phyloP scores from a whole-genome alignment of 35 echinoderm and acorn worm species.

The Acanthaster planci region DNA sequence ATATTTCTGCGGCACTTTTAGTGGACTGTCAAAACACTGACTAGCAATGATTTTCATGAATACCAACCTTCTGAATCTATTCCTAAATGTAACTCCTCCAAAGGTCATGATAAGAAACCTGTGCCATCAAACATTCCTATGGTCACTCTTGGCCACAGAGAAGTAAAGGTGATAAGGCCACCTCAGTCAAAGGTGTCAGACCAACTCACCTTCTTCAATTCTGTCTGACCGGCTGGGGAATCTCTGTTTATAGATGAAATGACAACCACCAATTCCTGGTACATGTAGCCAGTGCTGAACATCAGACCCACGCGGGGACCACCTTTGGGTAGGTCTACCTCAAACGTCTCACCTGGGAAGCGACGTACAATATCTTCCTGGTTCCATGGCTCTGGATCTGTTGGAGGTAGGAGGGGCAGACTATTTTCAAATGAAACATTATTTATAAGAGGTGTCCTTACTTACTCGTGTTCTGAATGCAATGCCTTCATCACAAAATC shows the following conservation, averaged over 20 bases:
- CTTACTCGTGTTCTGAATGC: too few relatives aligned
- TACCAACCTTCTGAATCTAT: too few relatives aligned
- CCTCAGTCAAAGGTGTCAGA: not conserved
- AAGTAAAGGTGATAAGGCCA: not conserved
- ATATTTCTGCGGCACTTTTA: too few relatives aligned
- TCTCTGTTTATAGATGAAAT: slow-evolving; percentile 70
- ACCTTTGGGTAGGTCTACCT: slow-evolving; percentile 72
- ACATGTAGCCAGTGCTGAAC: slow-evolving; percentile 50
- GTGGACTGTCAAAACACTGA: too few relatives aligned
- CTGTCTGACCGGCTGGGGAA: slow-evolving; percentile 62
- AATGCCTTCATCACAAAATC: too few relatives aligned
- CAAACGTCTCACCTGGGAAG: slow-evolving; percentile 80
- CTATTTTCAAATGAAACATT: too few relatives aligned
- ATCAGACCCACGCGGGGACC: slow-evolving; percentile 72
- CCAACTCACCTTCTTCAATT: slow-evolving; percentile 69
- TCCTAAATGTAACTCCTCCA: too few relatives aligned
- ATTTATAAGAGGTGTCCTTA: too few relatives aligned
- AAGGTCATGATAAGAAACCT: too few relatives aligned
- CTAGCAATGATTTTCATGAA: too few relatives aligned
- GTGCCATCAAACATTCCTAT: too few relatives aligned
- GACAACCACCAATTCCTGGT: slow-evolving; percentile 65
- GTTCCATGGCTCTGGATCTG: slow-evolving; percentile 59
- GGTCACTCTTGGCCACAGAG: not conserved
- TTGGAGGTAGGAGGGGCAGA: slow-evolving; percentile 1
- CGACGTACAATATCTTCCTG: slow-evolving; percentile 83